phyloP scores from a whole-genome alignment of 2,113 vertebrate genomes.

The Callopanchax toddi region DNA sequence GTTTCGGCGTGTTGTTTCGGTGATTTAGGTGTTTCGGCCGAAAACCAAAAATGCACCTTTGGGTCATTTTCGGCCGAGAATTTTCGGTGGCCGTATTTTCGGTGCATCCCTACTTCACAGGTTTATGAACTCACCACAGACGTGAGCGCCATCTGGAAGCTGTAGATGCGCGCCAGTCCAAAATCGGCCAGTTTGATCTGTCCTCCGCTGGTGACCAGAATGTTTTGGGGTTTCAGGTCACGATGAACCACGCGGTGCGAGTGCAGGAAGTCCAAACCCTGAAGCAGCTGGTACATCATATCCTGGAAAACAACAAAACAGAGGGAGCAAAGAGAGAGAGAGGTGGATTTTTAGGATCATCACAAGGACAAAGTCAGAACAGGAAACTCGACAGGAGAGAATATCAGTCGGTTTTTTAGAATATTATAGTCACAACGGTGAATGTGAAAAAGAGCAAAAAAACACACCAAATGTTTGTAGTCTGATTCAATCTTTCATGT shows the following conservation, averaged over 20 bases:
- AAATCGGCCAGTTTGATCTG: conserved; percentile 98
- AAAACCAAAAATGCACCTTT: too few relatives aligned
- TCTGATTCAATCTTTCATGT: not conserved
- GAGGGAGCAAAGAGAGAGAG: conserved; percentile 2
- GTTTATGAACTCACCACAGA: conserved; percentile 92
- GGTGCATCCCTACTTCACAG: too few relatives aligned
- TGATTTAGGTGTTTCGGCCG: too few relatives aligned
- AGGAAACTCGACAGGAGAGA: not conserved
- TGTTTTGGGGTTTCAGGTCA: conserved; percentile 97
- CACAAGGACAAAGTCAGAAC: not conserved
- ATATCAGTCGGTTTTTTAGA: not conserved
- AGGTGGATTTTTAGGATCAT: not conserved
- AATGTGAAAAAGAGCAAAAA: not conserved
- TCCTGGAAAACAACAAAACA: conserved; percentile 78
- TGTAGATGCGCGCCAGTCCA: conserved; percentile 97
- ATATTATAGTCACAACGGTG: not conserved
- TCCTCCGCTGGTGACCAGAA: conserved; percentile 95
- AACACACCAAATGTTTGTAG: not conserved
- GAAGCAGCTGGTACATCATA: conserved; percentile 98
- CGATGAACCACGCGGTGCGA: conserved; percentile 97
- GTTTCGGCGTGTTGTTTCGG: too few relatives aligned
- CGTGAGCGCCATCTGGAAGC: conserved; percentile 99
- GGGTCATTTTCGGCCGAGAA: too few relatives aligned
- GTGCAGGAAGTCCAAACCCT: conserved; percentile 96
- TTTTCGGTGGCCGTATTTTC: too few relatives aligned